These are phyloP conservation scores for Leptinotarsa lineolata DNA, from an alignment of 1,140 invertebrate genomes.

Conservation along the genomic window DNA sequence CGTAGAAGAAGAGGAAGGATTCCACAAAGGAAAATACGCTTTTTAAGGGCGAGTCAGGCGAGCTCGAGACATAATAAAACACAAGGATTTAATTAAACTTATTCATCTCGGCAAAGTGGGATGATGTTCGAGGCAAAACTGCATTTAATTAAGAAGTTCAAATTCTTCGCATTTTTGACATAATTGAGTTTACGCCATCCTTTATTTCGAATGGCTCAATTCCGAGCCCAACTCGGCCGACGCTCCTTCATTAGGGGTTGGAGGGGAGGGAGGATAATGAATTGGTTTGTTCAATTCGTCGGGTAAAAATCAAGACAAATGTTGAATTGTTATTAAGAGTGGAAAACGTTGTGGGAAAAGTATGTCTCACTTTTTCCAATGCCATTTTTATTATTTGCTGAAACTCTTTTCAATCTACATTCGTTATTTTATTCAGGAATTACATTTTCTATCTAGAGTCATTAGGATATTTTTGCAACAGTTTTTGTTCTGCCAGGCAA, in stretches of 20 bases:
- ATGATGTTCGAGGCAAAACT: constrained; percentile 51
- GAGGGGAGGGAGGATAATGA: neutral
- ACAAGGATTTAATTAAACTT: constrained; percentile 58
- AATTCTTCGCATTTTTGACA: constrained; percentile 57
- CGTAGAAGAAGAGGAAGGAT: constrained; percentile 7
- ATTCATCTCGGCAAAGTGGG: constrained; percentile 56
- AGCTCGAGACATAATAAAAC: constrained; percentile 51
- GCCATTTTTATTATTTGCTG: too few relatives aligned
- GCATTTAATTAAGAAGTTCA: constrained; percentile 57
- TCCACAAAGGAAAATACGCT: constrained; percentile 20
- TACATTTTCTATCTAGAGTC: too few relatives aligned
- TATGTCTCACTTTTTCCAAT: too few relatives aligned
- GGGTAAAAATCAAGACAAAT: neutral
- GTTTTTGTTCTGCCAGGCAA: too few relatives aligned
- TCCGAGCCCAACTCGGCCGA: constrained; percentile 1
- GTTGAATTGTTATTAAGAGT: neutral
- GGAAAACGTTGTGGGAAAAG: neutral
- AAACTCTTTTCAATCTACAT: too few relatives aligned
- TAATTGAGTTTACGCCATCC: constrained; percentile 54
- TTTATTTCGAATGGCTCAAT: constrained; percentile 54
- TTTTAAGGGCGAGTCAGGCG: constrained; percentile 40
- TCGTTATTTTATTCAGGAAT: too few relatives aligned
- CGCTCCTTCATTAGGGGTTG: neutral
- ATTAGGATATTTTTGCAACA: too few relatives aligned
- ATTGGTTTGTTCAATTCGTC: constrained; percentile 9